These are phyloP conservation scores for Leucophenga maculata DNA, from an alignment of 2,888 invertebrate species.

Conservation along the genomic window DNA sequence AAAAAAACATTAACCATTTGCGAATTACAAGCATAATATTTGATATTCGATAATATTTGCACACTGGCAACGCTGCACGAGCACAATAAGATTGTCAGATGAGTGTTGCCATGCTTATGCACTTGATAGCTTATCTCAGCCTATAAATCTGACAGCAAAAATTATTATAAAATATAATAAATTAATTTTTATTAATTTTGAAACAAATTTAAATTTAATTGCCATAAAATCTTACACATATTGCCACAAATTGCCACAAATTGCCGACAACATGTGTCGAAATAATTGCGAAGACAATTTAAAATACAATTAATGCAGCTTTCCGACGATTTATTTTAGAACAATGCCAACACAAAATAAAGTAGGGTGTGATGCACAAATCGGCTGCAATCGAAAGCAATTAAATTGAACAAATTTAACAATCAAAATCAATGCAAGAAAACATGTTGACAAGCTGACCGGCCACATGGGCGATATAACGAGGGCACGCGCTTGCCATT, in stretches of 20 bases:
- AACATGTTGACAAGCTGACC: conserved; percentile 19
- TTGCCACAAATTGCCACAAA: not conserved
- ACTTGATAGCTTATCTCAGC: no score
- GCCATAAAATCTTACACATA: not conserved
- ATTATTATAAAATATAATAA: no score
- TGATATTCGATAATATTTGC: no score
- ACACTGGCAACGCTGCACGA: no score
- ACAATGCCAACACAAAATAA: no score
- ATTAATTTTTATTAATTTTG: no score
- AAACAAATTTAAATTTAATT: not conserved
- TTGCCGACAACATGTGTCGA: not conserved
- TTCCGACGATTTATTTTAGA: not conserved
- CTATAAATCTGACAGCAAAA: no score
- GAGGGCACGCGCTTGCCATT: not conserved
- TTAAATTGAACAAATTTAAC: conserved; percentile 20
- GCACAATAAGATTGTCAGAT: no score
- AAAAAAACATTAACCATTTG: no score
- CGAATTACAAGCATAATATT: no score
- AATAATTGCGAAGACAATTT: not conserved
- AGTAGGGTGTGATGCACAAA: not conserved
- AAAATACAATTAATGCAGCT: conserved; percentile 1
- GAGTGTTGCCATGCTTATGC: no score
- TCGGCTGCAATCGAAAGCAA: not conserved
- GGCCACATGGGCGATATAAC: not conserved
- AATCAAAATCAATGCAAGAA: not conserved